Percentiles rank a stretch among this genome's conserved stretches.
Conservation (phyloP, 1,140 invertebrate genomes). For the Meloidogyne hapla region DNA sequence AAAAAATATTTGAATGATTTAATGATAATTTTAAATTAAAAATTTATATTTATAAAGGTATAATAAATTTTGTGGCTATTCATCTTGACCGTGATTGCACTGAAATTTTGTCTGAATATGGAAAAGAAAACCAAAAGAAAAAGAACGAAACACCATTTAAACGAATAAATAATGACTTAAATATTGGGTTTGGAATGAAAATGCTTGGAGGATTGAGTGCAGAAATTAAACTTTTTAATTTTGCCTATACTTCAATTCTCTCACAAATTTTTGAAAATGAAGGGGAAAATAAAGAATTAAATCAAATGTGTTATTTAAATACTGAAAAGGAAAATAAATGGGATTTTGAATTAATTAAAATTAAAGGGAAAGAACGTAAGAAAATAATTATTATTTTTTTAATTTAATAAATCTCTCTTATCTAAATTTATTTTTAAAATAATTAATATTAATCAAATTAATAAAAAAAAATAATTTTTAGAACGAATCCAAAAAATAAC, state of each 20-base stretch:
- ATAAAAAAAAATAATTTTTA: neutral
- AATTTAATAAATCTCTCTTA: too few species aligned
- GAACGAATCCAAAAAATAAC: conserved; percentile 1
- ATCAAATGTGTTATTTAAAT: neutral
- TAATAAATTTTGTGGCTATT: neutral
- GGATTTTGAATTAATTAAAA: conserved; percentile 1
- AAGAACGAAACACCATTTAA: neutral
- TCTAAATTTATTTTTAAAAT: too few species aligned
- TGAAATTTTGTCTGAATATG: conserved; percentile 6
- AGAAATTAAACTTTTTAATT: neutral
- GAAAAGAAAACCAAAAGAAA: neutral
- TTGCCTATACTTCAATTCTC: neutral
- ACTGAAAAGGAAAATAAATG: neutral
- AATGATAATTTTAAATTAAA: too few species aligned
- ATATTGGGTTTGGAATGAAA: conserved; percentile 2
- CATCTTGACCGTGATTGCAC: neutral
- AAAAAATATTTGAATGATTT: too few species aligned
- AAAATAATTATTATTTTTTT: neutral
- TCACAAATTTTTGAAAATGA: conserved; percentile 2
- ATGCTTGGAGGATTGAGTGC: neutral
- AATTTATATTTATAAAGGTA: neutral
- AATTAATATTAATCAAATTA: neutral
- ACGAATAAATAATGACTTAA: conserved; percentile 4
- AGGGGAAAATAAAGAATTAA: neutral
- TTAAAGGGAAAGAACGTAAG: neutral